Percentiles rank a stretch among this genome's conserved stretches.
phyloP scores from a whole-genome alignment of 2,797 vertebrate species.

The Myotis myotis region DNA sequence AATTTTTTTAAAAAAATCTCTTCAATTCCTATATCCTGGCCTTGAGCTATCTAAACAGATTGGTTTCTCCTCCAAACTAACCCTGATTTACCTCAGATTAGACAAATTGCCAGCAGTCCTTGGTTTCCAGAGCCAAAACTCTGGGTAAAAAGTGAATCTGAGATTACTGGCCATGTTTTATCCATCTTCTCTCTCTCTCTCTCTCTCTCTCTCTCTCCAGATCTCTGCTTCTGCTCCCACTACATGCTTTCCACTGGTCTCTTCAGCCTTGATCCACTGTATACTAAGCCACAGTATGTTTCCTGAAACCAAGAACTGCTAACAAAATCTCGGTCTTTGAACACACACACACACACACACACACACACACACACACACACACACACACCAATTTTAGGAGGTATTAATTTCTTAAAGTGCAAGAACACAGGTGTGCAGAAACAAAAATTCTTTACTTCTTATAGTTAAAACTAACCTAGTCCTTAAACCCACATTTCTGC shows the following conservation, averaged over 20 bases:
- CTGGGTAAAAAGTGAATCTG: neutral
- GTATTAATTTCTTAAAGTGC: slow-evolving; percentile 27
- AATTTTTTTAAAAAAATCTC: neutral
- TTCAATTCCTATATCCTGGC: neutral
- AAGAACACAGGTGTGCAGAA: slow-evolving; percentile 42
- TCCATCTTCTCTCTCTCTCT: too few species aligned
- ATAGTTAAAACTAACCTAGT: slow-evolving; percentile 15
- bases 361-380: neutral
- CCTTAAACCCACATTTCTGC: neutral
- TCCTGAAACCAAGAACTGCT: neutral
- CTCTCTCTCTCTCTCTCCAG: neutral
- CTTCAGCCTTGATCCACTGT: neutral
- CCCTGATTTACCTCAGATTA: slow-evolving; percentile 1
- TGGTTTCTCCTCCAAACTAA: neutral
- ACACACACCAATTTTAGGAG: neutral
- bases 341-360: neutral
- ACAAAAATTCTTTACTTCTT: slow-evolving; percentile 28
- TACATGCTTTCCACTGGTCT: neutral
- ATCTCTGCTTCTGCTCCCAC: neutral
- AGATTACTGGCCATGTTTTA: neutral
- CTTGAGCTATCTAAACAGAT: neutral
- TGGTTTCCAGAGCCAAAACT: slow-evolving; percentile 20
- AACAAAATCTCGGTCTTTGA: neutral
- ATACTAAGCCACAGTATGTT: neutral
- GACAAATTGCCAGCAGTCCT: slow-evolving; percentile 16